phyloP scores from a whole-genome alignment of 1,140 invertebrate genomes.

The Bombyx mandarina region DNA sequence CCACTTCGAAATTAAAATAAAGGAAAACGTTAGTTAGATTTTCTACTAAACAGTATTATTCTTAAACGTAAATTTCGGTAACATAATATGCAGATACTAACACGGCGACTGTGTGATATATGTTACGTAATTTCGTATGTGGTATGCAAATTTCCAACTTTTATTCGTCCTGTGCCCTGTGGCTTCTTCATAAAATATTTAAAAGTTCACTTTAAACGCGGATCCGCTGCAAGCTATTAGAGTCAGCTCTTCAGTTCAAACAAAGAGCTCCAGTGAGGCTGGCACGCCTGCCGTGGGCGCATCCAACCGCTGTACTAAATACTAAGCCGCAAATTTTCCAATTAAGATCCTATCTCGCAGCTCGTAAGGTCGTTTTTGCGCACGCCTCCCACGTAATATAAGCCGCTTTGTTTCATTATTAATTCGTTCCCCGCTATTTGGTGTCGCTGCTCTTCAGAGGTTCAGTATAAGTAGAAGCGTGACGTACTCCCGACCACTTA shows the following conservation, averaged over 20 bases:
- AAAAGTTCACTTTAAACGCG: conserved; percentile 62
- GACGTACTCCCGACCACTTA: conserved; percentile 33
- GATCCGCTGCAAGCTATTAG: conserved; percentile 66
- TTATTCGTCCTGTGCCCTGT: conserved; percentile 25
- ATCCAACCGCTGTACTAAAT: conserved; percentile 37
- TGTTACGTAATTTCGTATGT: not conserved
- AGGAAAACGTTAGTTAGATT: no score
- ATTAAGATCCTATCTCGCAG: conserved; percentile 47
- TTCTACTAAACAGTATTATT: no score
- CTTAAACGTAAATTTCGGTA: no score
- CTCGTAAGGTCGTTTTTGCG: conserved; percentile 42
- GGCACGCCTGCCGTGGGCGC: conserved; percentile 43
- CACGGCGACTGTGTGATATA: not conserved
- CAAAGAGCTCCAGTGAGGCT: conserved; percentile 60
- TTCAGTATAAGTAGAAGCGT: conserved; percentile 41
- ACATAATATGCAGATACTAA: not conserved
- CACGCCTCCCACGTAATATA: conserved; percentile 27
- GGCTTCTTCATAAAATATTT: conserved; percentile 61
- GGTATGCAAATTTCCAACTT: conserved; percentile 15
- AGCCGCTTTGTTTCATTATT: conserved; percentile 53
- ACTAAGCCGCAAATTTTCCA: conserved; percentile 28
- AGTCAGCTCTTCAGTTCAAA: conserved; percentile 66
- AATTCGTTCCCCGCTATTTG: conserved; percentile 62
- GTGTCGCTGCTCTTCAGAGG: conserved; percentile 58
- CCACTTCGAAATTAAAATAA: no score